phyloP scores from a whole-genome alignment of 1,140 invertebrate genomes.

The Drosophila sproati region DNA sequence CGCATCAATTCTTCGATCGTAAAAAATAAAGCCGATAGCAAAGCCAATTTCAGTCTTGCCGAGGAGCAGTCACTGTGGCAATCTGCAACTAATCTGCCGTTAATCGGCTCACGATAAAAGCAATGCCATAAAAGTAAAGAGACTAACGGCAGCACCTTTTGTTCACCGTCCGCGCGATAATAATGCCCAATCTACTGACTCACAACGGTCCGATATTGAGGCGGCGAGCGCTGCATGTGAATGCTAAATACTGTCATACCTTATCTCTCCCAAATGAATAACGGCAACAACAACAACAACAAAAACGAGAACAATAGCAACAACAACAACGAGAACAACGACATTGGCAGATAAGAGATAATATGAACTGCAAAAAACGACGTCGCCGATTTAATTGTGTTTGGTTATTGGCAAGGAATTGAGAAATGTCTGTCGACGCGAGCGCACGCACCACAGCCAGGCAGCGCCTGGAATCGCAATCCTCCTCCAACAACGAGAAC shows the following conservation, averaged over 20 bases:
- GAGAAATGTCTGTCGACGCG: conserved; percentile 36
- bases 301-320: not conserved
- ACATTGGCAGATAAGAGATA: conserved; percentile 11
- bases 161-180: conserved; percentile 20
- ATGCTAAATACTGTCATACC: conserved; percentile 17
- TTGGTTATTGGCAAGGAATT: conserved; percentile 21
- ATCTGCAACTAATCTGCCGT: conserved; percentile 30
- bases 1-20: not conserved
- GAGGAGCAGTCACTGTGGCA: not conserved
- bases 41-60: not conserved
- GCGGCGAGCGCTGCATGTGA: conserved; percentile 5
- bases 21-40: not conserved
- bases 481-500: not conserved
- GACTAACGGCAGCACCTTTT: conserved; percentile 24
- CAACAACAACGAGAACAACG: not conserved
- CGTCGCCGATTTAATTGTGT: conserved; percentile 14
- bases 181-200: conserved; percentile 44
- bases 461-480: conserved; percentile 14
- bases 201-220: conserved; percentile 20
- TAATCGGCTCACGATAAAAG: conserved; percentile 6
- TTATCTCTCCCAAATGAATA: conserved; percentile 16
- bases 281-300: not conserved
- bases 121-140: conserved; percentile 6
- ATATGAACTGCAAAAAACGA: not conserved
- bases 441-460: conserved; percentile 22